phyloP scores from a whole-genome alignment of 2,888 invertebrate genomes.

The Eupithecia inturbata region DNA sequence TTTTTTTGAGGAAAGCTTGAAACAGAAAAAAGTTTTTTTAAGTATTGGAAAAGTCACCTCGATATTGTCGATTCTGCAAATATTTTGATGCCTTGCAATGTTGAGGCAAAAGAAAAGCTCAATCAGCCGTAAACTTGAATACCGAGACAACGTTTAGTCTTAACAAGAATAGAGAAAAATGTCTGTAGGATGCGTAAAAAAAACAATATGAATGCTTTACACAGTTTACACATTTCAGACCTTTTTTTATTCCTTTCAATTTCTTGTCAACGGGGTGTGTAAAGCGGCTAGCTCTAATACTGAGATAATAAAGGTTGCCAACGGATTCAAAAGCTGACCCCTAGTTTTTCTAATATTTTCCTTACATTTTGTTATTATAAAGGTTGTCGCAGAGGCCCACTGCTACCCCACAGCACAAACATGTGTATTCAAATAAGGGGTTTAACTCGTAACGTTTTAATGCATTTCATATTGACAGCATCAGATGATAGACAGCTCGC shows the following conservation, averaged over 20 bases:
- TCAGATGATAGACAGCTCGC: too few relatives aligned
- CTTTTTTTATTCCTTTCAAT: neutral
- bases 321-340: neutral
- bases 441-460: too few relatives aligned
- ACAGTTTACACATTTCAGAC: neutral
- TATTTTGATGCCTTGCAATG: neutral
- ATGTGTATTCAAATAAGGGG: too few relatives aligned
- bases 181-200: neutral
- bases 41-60: neutral
- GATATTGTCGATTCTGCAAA: neutral
- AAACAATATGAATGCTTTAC: too few relatives aligned
- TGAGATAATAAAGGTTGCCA: neutral
- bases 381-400: too few relatives aligned
- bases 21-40: conserved; percentile 29
- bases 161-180: neutral
- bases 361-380: neutral
- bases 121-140: neutral
- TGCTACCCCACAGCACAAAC: too few relatives aligned
- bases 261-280: neutral
- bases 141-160: neutral
- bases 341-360: neutral
- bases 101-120: neutral
- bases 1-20: conserved; percentile 94
- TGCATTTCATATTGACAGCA: too few relatives aligned
- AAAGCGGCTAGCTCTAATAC: neutral